A percentile compares a stretch with the other conserved stretches of the same genome.
Conservation (phyloP, 2,797 vertebrate genomes). For the Lophius americanus region DNA sequence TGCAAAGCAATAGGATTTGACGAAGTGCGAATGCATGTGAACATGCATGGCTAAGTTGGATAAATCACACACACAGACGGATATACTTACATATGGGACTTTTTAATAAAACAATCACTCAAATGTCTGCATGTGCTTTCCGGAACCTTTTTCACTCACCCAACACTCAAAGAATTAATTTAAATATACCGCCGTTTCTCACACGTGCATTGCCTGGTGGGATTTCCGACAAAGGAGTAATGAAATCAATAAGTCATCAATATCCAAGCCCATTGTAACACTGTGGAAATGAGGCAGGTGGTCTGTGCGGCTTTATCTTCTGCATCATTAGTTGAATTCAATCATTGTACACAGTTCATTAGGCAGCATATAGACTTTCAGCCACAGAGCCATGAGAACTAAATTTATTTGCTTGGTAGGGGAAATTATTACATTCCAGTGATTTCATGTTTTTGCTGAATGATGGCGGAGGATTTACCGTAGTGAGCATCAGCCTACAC, state of each 20-base stretch:
- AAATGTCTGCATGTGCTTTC: too few relatives aligned
- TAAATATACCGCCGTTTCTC: constrained; percentile 14
- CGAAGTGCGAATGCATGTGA: too few relatives aligned
- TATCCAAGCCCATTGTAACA: constrained; percentile 53
- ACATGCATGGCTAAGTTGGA: too few relatives aligned
- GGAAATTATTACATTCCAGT: constrained; percentile 19
- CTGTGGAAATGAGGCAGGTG: constrained; percentile 54
- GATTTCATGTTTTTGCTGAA: constrained; percentile 21
- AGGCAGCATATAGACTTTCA: constrained; percentile 55
- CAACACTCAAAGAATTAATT: too few relatives aligned
- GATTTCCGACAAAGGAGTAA: constrained; percentile 44
- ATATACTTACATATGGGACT: too few relatives aligned
- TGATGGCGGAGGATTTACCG: not conserved
- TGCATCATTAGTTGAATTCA: constrained; percentile 60
- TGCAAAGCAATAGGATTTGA: too few relatives aligned
- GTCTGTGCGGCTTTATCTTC: constrained; percentile 48
- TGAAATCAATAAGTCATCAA: constrained; percentile 68
- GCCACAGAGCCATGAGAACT: constrained; percentile 30
- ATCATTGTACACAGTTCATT: constrained; percentile 62
- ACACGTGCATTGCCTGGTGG: not conserved
- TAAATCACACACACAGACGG: too few relatives aligned
- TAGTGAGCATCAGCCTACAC: not conserved
- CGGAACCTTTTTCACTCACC: too few relatives aligned
- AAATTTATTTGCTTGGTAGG: constrained; percentile 20
- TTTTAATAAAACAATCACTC: too few relatives aligned